Percentiles rank a stretch among this genome's conserved stretches.
Evolutionary conservation across 2,113 vertebrate species (phyloP).

Genomic region (Rhea americana): DNA sequence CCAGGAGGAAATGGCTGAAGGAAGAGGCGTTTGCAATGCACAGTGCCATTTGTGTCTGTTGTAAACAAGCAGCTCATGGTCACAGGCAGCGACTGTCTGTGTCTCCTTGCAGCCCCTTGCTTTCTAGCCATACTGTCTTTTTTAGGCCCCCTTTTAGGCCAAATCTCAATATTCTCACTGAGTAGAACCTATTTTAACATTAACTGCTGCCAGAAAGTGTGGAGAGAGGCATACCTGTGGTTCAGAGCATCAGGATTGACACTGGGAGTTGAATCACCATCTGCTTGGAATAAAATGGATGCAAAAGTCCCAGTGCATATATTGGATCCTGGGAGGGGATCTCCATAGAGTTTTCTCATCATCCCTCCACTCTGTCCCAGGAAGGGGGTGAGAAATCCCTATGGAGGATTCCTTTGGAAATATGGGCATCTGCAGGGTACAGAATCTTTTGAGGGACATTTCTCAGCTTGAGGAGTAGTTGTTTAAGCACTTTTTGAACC

Average conservation of each 20-base stretch:
- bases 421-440: not conserved
- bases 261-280: not conserved
- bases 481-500: not conserved
- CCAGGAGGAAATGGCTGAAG: not conserved
- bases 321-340: not conserved
- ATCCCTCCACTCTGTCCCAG: not conserved
- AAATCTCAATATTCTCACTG: not conserved
- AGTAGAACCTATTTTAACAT: not conserved
- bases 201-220: not conserved
- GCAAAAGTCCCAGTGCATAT: not conserved
- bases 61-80: accelerated
- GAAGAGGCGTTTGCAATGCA: accelerated
- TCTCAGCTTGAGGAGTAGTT: not conserved
- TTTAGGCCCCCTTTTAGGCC: not conserved
- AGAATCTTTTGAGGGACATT: not conserved
- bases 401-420: not conserved
- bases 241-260: not conserved
- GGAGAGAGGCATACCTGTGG: not conserved
- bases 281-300: not conserved
- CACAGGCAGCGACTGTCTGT: not conserved
- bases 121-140: not conserved
- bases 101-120: not conserved
- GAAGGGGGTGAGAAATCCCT: not conserved
- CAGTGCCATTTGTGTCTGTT: not conserved
- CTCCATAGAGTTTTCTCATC: too few relatives aligned